These are phyloP conservation scores for Caenorhabditis sp. DNA, from an alignment of 2,888 invertebrate species.

Conservation along the genomic window DNA sequence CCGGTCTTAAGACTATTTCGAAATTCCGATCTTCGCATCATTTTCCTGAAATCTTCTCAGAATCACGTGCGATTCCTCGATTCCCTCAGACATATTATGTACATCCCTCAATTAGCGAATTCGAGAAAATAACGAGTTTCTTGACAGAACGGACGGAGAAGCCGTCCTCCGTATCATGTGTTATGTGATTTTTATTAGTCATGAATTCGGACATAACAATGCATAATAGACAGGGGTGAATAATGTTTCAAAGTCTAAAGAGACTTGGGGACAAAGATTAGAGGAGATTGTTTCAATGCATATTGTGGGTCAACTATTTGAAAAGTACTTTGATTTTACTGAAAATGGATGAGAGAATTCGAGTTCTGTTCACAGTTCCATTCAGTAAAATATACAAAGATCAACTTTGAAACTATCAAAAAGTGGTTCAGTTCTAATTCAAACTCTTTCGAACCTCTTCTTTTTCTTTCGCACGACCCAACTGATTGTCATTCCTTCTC, in stretches of 20 bases:
- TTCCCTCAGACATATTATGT: not conserved
- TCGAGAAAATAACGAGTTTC: constrained; percentile 29
- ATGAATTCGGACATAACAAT: constrained; percentile 21
- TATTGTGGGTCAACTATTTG: no score
- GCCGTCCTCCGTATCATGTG: constrained; percentile 21
- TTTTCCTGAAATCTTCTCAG: not conserved
- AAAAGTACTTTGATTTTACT: no score
- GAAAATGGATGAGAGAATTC: no score
- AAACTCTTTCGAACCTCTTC: no score
- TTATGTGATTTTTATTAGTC: constrained; percentile 32
- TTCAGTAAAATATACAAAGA: no score
- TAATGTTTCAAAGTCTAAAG: constrained; percentile 10
- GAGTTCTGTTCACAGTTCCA: no score
- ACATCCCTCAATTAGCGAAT: constrained; percentile 14
- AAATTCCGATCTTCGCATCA: not conserved
- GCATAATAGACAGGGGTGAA: constrained; percentile 11
- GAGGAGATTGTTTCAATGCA: no score
- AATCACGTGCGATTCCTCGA: not conserved
- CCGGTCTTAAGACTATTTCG: not conserved
- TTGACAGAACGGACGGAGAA: not conserved
- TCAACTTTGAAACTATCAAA: no score
- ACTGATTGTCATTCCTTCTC: no score
- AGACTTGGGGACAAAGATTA: no score
- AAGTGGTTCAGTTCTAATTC: no score
- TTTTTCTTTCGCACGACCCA: no score